phyloP scores from a whole-genome alignment of 2,888 invertebrate genomes.

The Bembecia ichneumoniformis region DNA sequence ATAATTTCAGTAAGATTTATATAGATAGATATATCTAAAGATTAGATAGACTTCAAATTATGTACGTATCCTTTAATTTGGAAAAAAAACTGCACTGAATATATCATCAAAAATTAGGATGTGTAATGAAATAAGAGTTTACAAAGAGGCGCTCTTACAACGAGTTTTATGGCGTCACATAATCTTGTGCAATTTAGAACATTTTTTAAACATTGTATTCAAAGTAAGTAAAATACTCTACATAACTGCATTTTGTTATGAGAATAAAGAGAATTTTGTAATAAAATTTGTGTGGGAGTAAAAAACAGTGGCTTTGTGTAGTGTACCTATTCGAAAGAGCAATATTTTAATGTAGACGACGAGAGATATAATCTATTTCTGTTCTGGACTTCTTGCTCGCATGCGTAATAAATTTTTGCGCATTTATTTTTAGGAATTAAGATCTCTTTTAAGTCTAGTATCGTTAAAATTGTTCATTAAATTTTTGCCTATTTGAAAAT shows the following conservation, averaged over 20 bases:
- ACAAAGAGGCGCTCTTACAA: too few relatives aligned
- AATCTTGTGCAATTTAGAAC: too few relatives aligned
- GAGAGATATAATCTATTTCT: constrained; percentile 48
- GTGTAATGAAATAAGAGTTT: too few relatives aligned
- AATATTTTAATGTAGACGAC: constrained; percentile 43
- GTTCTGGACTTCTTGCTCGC: constrained; percentile 42
- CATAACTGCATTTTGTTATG: constrained; percentile 17
- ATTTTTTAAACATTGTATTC: too few relatives aligned
- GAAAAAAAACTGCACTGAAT: too few relatives aligned
- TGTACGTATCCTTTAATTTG: too few relatives aligned
- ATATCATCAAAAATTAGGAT: too few relatives aligned
- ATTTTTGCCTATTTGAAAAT: not conserved
- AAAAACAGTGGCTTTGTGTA: constrained; percentile 42
- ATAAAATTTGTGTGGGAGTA: constrained; percentile 40
- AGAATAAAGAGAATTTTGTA: constrained; percentile 21
- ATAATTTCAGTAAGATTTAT: too few relatives aligned
- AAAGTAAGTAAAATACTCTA: too few relatives aligned
- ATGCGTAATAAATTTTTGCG: constrained; percentile 48
- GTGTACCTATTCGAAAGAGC: constrained; percentile 36
- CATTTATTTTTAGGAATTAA: constrained; percentile 35
- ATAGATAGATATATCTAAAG: too few relatives aligned
- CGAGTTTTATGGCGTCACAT: too few relatives aligned
- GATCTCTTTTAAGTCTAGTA: constrained; percentile 8
- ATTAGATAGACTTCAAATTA: too few relatives aligned
- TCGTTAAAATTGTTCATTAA: not conserved